These are phyloP conservation scores for Melieria omissa DNA, from an alignment of 2,888 invertebrate genomes.

Conservation along the genomic window DNA sequence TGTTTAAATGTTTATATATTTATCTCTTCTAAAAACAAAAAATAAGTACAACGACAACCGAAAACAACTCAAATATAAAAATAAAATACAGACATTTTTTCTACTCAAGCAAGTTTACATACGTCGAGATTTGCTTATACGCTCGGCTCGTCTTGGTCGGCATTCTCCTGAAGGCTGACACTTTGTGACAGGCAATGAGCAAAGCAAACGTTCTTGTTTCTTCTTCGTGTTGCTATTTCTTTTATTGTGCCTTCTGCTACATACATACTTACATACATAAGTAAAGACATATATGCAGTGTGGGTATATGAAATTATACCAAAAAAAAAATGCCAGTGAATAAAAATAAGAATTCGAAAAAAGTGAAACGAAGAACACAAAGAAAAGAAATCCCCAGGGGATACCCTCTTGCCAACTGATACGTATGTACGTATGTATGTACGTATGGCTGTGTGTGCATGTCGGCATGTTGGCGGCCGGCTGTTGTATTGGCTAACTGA, in stretches of 20 bases:
- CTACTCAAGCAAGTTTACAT: too few relatives aligned
- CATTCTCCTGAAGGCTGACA: constrained; percentile 56
- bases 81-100: background rate
- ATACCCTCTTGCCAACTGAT: constrained; percentile 36
- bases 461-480: constrained; percentile 22
- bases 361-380: constrained; percentile 23
- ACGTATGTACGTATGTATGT: too few relatives aligned
- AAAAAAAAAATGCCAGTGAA: constrained; percentile 37
- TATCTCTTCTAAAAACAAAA: too few relatives aligned
- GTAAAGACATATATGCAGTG: constrained; percentile 24
- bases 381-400: constrained; percentile 33
- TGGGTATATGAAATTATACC: background rate
- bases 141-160: too few relatives aligned
- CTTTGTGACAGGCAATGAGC: constrained; percentile 61
- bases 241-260: too few relatives aligned
- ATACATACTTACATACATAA: too few relatives aligned
- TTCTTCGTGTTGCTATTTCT: constrained; percentile 44
- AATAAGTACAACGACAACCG: background rate
- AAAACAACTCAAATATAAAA: constrained; percentile 40
- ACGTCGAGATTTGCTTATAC: constrained; percentile 41
- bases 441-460: too few relatives aligned
- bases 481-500: constrained; percentile 41
- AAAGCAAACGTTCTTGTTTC: constrained; percentile 54
- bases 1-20: too few relatives aligned
- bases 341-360: constrained; percentile 23